phyloP scores from a whole-genome alignment of 1,140 invertebrate species.

The Elymnias hypermnestra region DNA sequence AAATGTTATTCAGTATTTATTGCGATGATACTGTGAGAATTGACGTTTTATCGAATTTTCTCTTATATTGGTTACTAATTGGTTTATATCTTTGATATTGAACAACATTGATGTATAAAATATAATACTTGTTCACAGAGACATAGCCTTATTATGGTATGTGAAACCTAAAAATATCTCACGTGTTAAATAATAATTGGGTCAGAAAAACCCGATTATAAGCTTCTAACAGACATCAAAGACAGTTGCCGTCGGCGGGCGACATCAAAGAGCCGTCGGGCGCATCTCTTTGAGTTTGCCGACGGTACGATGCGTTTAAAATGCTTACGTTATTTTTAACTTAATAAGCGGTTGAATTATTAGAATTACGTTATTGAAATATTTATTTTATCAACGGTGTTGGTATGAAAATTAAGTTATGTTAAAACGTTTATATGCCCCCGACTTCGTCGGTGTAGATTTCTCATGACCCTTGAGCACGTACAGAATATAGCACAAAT shows the following conservation, averaged over 20 bases:
- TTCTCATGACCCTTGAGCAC: too few relatives aligned
- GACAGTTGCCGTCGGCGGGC: slow-evolving; percentile 45
- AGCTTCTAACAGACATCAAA: slow-evolving; percentile 37
- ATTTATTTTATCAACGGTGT: not conserved
- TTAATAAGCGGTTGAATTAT: slow-evolving; percentile 16
- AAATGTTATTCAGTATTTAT: too few relatives aligned
- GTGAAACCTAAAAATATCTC: slow-evolving; percentile 1
- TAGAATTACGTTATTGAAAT: slow-evolving; percentile 7
- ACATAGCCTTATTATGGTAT: too few relatives aligned
- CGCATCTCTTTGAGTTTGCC: slow-evolving; percentile 38
- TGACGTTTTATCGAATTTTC: too few relatives aligned
- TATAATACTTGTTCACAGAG: not conserved
- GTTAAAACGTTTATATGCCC: too few relatives aligned
- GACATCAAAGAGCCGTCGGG: slow-evolving; percentile 48
- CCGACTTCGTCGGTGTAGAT: too few relatives aligned
- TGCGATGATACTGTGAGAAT: too few relatives aligned
- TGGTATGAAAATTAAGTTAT: slow-evolving; percentile 11
- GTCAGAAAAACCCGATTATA: slow-evolving; percentile 40
- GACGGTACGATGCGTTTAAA: slow-evolving; percentile 32
- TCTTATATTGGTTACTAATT: too few relatives aligned
- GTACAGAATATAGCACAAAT: too few relatives aligned
- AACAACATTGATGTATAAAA: not conserved
- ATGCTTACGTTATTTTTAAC: slow-evolving; percentile 20
- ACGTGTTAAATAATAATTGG: slow-evolving; percentile 28
- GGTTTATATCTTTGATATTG: too few relatives aligned